phyloP scores from a whole-genome alignment of 2,888 invertebrate species.

The Athripsodes cinereus region DNA sequence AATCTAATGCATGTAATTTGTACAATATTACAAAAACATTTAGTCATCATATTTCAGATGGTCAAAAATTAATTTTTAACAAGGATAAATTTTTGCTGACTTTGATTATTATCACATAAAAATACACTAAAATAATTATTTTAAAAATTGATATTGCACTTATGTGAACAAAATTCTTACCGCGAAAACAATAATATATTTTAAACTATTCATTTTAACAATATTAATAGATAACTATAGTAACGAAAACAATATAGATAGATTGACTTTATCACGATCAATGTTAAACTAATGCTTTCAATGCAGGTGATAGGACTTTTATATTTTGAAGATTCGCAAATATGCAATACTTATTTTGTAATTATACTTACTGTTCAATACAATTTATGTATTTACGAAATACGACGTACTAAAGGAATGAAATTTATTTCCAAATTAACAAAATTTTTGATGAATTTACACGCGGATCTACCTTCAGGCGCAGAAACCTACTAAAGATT shows the following conservation, averaged over 20 bases:
- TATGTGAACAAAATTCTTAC: neutral
- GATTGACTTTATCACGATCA: neutral
- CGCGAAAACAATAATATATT: neutral
- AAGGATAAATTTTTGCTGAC: too few species aligned
- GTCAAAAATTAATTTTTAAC: too few species aligned
- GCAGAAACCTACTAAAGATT: neutral
- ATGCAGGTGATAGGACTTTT: neutral
- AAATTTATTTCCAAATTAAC: neutral
- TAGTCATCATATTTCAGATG: too few species aligned
- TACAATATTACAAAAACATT: too few species aligned
- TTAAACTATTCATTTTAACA: neutral
- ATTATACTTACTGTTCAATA: neutral
- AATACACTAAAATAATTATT: too few species aligned
- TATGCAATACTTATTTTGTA: neutral
- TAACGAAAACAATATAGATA: neutral
- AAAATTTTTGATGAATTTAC: neutral
- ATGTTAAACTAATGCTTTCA: neutral
- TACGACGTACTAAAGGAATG: neutral
- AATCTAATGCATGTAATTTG: too few species aligned
- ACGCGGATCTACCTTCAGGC: slow-evolving; percentile 1
- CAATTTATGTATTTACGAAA: neutral
- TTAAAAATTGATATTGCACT: too few species aligned
- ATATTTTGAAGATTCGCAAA: neutral
- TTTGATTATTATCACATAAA: too few species aligned
- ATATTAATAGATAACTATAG: neutral